A percentile compares a stretch with the other conserved stretches of the same genome.
Evolutionary conservation across 2,888 invertebrate species (phyloP).

Genomic region (Oxytorus armatus): DNA sequence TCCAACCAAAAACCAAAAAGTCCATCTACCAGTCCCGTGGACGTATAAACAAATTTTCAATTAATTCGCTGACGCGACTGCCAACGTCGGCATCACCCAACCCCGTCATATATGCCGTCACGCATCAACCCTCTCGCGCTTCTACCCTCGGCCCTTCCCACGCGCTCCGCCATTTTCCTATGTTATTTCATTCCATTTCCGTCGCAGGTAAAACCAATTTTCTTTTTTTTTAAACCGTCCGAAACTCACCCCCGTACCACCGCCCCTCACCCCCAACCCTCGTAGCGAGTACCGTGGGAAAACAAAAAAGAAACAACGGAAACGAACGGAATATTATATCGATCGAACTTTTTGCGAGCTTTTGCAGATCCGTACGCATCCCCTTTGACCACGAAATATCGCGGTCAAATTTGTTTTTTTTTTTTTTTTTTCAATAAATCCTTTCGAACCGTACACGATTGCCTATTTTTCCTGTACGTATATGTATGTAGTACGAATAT

Average conservation of each 20-base stretch:
- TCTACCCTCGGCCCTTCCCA: constrained; percentile 7
- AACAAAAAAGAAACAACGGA: no score
- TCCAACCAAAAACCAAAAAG: constrained; percentile 69
- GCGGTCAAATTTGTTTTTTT: no score
- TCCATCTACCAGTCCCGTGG: constrained; percentile 61
- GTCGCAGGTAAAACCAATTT: constrained; percentile 30
- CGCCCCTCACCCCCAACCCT: no score
- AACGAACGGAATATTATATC: constrained; percentile 1
- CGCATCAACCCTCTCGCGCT: constrained; percentile 25
- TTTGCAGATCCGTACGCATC: neutral
- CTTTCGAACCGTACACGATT: neutral
- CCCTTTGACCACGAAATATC: constrained; percentile 7
- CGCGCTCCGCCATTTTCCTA: constrained; percentile 31
- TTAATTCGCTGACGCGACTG: constrained; percentile 72
- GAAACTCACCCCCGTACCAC: no score
- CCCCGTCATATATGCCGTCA: constrained; percentile 19
- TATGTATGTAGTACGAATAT: neutral
- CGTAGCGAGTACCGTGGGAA: no score
- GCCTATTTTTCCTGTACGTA: neutral
- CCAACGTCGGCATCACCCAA: constrained; percentile 25
- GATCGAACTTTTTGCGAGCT: neutral
- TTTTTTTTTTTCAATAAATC: constrained; percentile 10
- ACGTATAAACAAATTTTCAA: constrained; percentile 76
- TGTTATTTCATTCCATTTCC: constrained; percentile 36
- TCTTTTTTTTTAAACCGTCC: constrained; percentile 33